Conservation (phyloP, 2,797 vertebrate genomes). For the Xenopus petersii region DNA sequence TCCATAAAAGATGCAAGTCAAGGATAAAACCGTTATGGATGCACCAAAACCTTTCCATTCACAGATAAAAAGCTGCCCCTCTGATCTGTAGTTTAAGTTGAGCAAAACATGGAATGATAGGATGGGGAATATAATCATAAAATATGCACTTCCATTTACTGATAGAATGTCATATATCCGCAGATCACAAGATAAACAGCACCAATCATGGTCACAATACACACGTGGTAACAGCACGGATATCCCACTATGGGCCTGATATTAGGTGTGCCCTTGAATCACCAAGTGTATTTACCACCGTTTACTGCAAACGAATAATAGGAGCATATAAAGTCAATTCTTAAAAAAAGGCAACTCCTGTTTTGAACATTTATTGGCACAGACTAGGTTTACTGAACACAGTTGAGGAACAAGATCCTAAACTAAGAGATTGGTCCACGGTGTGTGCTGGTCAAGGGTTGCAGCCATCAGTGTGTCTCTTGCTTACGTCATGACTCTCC, state of each 20-base stretch:
- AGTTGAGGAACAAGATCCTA: not conserved
- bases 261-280: constrained; percentile 3
- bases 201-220: constrained; percentile 4
- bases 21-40: constrained; percentile 41
- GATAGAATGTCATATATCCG: constrained; percentile 3
- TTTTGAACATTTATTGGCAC: not conserved
- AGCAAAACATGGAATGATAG: not conserved
- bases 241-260: constrained; percentile 14
- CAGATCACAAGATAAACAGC: constrained; percentile 8
- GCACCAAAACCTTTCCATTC: not conserved
- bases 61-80: not conserved
- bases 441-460: constrained; percentile 62
- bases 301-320: no score
- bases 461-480: constrained; percentile 66
- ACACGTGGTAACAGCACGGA: not conserved
- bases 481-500: constrained; percentile 75
- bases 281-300: not conserved
- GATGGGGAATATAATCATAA: not conserved
- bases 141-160: not conserved
- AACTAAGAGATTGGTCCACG: not conserved
- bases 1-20: constrained; percentile 52
- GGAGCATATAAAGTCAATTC: no score
- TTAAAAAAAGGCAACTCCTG: no score
- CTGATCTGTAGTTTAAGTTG: not conserved
- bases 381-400: not conserved